These are phyloP conservation scores for Nyctibius bracteatus DNA, from an alignment of 2,113 vertebrate species.

Conservation along the genomic window DNA sequence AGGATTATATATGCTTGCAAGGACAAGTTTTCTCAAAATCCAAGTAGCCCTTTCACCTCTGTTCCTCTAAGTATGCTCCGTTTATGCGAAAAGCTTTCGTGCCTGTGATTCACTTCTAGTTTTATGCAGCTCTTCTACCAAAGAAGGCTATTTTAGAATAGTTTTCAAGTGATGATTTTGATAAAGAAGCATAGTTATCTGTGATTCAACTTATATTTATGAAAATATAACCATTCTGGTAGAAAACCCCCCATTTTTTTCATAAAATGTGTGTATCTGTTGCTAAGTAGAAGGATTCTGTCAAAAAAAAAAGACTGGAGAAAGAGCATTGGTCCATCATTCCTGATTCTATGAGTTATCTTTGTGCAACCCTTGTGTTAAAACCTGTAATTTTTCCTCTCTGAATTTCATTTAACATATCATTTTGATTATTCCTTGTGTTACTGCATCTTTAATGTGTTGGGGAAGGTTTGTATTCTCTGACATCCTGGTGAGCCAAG, in stretches of 20 bases:
- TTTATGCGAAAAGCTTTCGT: not conserved
- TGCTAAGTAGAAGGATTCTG: not conserved
- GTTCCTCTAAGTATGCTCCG: not conserved
- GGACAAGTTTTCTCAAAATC: not conserved
- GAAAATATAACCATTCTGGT: not conserved
- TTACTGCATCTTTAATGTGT: not conserved
- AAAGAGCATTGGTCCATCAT: not conserved
- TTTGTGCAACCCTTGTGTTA: not conserved
- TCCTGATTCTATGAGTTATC: not conserved
- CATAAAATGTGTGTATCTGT: not conserved
- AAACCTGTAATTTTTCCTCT: not conserved
- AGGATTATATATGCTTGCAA: not conserved
- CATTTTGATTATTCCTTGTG: not conserved
- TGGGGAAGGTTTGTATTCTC: not conserved
- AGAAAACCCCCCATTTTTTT: not conserved
- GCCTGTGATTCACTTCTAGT: not conserved
- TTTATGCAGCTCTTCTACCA: not conserved
- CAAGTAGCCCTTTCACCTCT: not conserved
- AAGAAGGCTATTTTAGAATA: not conserved
- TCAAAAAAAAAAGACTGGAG: not conserved
- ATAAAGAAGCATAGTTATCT: not conserved
- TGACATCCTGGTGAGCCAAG: not conserved
- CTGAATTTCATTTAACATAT: not conserved
- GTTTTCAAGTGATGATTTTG: not conserved
- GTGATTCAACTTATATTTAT: not conserved